Conservation (phyloP, 2,888 invertebrate genomes). For the Erynnis tages region DNA sequence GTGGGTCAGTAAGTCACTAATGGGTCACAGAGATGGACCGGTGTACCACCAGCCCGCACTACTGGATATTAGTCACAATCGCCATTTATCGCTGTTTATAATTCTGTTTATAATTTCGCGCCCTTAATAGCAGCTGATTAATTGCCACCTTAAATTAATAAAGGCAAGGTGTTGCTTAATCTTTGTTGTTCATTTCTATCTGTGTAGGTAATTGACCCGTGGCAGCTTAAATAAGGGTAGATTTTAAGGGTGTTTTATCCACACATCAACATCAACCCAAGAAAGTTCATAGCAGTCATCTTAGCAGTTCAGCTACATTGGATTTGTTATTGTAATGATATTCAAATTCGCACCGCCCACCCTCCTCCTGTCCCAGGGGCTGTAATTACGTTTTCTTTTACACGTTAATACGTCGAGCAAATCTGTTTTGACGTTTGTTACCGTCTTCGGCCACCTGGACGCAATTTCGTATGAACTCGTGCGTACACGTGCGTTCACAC, state of each 20-base stretch:
- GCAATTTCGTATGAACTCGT: no score
- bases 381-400: slow-evolving; percentile 32
- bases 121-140: slow-evolving; percentile 14
- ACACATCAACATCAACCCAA: no score
- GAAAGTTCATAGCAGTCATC: slow-evolving; percentile 6
- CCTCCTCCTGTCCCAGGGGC: slow-evolving; percentile 5
- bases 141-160: no score
- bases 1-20: no score
- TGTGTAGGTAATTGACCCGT: no score
- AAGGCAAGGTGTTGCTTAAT: no score
- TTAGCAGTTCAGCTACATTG: slow-evolving; percentile 15
- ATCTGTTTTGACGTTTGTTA: slow-evolving; percentile 21
- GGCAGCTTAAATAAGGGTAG: no score
- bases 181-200: no score
- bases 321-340: slow-evolving; percentile 33
- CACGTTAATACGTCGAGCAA: slow-evolving; percentile 14
- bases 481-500: no score
- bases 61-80: slow-evolving; percentile 39
- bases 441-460: no score
- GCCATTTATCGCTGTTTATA: slow-evolving; percentile 38
- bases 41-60: slow-evolving; percentile 25
- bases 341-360: slow-evolving; percentile 14
- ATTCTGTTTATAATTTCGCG: slow-evolving; percentile 27
- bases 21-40: no score
- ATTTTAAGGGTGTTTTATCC: no score